These are phyloP conservation scores for Exocentrus adspersus DNA, from an alignment of 2,888 invertebrate genomes.

Conservation along the genomic window DNA sequence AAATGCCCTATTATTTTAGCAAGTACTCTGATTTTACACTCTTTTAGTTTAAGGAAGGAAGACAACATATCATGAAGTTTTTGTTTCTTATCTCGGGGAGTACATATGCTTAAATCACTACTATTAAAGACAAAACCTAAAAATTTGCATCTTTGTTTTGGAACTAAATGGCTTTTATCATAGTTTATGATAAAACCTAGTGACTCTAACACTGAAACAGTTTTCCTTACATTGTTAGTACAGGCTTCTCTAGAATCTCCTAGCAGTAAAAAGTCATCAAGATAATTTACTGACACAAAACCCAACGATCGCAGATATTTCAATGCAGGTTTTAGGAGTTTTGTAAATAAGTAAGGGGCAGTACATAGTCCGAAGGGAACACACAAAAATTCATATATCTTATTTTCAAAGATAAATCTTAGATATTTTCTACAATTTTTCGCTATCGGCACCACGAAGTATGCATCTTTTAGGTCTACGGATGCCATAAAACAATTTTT, in stretches of 20 bases:
- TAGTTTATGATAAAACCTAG: too few species aligned
- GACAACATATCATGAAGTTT: neutral
- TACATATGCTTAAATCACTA: neutral
- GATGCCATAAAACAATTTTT: constrained; percentile 5
- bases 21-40: neutral
- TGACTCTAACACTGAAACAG: too few species aligned
- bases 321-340: constrained; percentile 12
- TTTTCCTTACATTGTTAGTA: constrained; percentile 15
- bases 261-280: constrained; percentile 14
- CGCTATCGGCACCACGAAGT: neutral
- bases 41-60: neutral
- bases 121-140: constrained; percentile 22
- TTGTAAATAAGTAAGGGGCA: constrained; percentile 9
- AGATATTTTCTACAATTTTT: neutral
- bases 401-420: neutral
- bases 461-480: neutral
- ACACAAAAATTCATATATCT: neutral
- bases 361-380: neutral
- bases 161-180: constrained; percentile 6
- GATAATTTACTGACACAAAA: constrained; percentile 18
- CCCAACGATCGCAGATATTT: neutral
- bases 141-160: neutral
- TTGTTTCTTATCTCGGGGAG: constrained; percentile 5
- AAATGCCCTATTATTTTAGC: neutral
- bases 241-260: neutral